Conservation (phyloP, 2,113 vertebrate genomes). For the Pomatostomus ruficeps region DNA sequence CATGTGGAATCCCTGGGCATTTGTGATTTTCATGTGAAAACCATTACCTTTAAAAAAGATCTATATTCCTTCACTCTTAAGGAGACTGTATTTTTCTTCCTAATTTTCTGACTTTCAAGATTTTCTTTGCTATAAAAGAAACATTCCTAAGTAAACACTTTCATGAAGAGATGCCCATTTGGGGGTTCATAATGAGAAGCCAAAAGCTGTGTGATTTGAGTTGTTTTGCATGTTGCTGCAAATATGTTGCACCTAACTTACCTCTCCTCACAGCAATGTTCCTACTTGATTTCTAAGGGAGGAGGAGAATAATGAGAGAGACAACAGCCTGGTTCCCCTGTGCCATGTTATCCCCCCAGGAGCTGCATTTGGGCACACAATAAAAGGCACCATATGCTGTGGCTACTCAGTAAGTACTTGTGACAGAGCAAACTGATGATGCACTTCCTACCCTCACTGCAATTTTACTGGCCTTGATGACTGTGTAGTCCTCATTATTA, state of each 20-base stretch:
- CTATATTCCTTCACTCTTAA: not conserved
- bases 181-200: not conserved
- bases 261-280: not conserved
- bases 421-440: conserved; percentile 35
- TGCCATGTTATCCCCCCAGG: not conserved
- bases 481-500: conserved; percentile 51
- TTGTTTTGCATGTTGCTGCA: not conserved
- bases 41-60: not conserved
- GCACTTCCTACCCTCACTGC: conserved; percentile 22
- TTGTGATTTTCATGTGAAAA: not conserved
- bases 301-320: not conserved
- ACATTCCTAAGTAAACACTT: not conserved
- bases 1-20: not conserved
- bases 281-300: not conserved
- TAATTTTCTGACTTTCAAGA: not conserved
- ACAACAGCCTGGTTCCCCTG: not conserved
- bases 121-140: not conserved
- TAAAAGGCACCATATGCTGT: not conserved
- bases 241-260: not conserved
- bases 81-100: not conserved
- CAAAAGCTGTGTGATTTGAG: not conserved
- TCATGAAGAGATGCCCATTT: accelerated
- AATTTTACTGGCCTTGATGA: conserved; percentile 32
- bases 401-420: conserved; percentile 11
- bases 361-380: not conserved